Evolutionary conservation across 2,113 vertebrate genomes (phyloP).

Genomic region (Centropus bengalensis): DNA sequence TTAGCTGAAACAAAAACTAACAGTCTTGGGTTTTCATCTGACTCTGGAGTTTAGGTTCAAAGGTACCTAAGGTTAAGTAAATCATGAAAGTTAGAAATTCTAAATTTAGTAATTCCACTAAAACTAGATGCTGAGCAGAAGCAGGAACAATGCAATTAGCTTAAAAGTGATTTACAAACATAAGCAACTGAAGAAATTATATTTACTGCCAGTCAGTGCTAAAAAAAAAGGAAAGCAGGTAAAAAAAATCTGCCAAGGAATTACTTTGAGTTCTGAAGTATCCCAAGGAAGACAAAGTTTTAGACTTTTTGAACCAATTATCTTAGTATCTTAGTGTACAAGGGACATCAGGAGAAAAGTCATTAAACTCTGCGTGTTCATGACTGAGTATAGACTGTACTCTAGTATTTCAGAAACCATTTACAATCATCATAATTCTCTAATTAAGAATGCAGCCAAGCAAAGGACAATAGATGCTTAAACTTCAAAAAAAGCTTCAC

Average conservation of each 20-base stretch:
- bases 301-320: neutral
- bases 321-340: neutral
- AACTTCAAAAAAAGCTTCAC: neutral
- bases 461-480: neutral
- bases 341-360: neutral
- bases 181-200: neutral
- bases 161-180: neutral
- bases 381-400: neutral
- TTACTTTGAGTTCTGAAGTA: neutral
- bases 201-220: neutral
- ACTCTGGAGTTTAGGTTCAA: neutral
- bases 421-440: neutral
- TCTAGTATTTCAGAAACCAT: neutral
- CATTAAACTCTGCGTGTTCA: neutral
- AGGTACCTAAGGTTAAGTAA: neutral
- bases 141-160: neutral
- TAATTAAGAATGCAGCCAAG: neutral
- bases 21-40: neutral
- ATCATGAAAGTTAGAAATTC: neutral
- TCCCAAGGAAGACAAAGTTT: neutral
- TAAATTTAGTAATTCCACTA: neutral
- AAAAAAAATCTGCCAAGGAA: neutral
- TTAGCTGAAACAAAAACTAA: neutral
- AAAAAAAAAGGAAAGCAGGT: neutral
- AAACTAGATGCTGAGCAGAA: neutral